Conservation (phyloP, 2,797 vertebrate species). For the Liasis olivaceus region DNA sequence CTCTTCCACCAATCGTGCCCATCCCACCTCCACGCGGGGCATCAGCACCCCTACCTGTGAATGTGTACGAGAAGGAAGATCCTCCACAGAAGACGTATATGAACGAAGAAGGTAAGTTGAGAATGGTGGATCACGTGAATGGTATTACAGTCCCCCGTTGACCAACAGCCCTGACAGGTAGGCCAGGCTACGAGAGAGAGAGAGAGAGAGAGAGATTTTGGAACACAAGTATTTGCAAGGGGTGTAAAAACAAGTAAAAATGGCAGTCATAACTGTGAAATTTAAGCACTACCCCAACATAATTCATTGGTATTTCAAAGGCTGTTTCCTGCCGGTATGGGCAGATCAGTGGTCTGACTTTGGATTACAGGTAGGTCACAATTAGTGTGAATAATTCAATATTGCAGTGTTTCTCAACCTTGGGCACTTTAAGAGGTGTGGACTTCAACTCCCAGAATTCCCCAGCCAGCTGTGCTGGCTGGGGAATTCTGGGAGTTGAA, state of each 20-base stretch:
- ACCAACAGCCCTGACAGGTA: not conserved
- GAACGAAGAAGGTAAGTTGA: not conserved
- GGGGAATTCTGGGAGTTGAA: too few relatives aligned
- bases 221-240: too few relatives aligned
- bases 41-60: fast-evolving
- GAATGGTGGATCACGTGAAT: too few relatives aligned
- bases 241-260: too few relatives aligned
- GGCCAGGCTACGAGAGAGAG: not conserved
- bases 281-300: not conserved
- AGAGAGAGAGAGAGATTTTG: not conserved
- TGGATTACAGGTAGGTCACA: not conserved
- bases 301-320: not conserved
- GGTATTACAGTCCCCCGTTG: not conserved
- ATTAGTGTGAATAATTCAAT: too few relatives aligned
- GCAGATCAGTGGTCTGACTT: not conserved
- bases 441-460: too few relatives aligned
- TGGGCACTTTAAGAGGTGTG: too few relatives aligned
- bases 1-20: fast-evolving
- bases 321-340: not conserved
- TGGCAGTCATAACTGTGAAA: too few relatives aligned
- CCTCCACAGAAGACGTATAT: not conserved
- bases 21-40: fast-evolving
- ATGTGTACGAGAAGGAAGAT: not conserved
- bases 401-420: too few relatives aligned
- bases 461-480: too few relatives aligned